Percentiles rank a stretch among this genome's conserved stretches.
Conservation (phyloP, 2,888 invertebrate species). For the Pristionchus exspectatus region DNA sequence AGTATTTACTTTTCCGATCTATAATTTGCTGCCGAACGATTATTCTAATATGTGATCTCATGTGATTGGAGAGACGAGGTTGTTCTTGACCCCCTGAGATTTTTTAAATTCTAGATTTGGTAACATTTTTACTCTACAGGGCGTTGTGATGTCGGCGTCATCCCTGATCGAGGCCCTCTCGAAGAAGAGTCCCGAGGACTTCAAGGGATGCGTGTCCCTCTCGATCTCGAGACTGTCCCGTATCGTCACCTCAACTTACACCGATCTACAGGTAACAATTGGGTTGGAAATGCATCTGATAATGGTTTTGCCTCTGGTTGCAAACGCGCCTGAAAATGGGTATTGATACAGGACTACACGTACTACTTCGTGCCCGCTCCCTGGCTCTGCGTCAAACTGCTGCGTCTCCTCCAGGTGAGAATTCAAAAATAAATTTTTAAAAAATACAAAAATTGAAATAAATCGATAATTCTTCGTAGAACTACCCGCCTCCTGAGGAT, state of each 20-base stretch:
- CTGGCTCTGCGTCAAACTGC: constrained; percentile 97
- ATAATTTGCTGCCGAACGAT: not conserved
- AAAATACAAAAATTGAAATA: not conserved
- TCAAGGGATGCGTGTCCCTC: constrained; percentile 97
- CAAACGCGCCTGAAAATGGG: not conserved
- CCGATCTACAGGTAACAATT: constrained; percentile 86
- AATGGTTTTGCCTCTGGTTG: not conserved
- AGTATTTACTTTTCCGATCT: not conserved
- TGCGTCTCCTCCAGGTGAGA: constrained; percentile 84
- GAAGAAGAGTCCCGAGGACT: constrained; percentile 98
- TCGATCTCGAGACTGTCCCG: constrained; percentile 94
- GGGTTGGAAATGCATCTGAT: not conserved
- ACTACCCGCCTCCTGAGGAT: constrained; percentile 98
- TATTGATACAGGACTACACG: constrained; percentile 90
- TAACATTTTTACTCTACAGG: no score
- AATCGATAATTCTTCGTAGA: constrained; percentile 83
- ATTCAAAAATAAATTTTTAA: not conserved
- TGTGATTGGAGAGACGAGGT: no score
- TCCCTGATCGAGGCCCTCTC: constrained; percentile 98
- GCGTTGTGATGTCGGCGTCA: constrained; percentile 98
- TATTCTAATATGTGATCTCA: not conserved
- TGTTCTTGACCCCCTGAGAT: no score
- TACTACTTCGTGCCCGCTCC: constrained; percentile 99
- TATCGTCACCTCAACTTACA: constrained; percentile 99
- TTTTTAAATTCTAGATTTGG: no score